Evolutionary conservation across 1,140 invertebrate species (phyloP), one percentile per base, ranked within the genome.

Genomic region (Dryas iulia): DNA sequence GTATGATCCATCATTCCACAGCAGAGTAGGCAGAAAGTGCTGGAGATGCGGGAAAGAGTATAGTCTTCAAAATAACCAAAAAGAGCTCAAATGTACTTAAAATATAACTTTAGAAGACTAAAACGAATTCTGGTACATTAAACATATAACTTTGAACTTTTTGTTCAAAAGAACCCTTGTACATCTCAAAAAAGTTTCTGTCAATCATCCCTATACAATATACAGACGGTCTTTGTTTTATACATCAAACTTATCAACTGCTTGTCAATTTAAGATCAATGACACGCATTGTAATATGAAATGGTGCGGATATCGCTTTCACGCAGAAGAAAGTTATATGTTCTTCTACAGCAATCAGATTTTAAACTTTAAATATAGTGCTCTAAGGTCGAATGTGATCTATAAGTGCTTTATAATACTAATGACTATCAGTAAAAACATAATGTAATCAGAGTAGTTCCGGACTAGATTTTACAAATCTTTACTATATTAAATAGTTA

Each of bases 181-280:
- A 8, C 39, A 47, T 47, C n/a, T 18, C 5, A 21, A n/a, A n/a
- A n/a, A 47, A 21, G 6, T 10, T 39, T 30, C 24, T 59, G 39
- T 66, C 64, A 66, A 56, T 64, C 30, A 35, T 7, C 18, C 2
- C 39, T 47, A 18, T 47, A 30, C 28, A 39, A 54, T 14, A 28
- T 11, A 78, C 58, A 21, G 57, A 75, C 57, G 11, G 24, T 53
- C 70, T 65, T 64, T 76, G 71, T 79, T 77, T 56, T 71, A 23
- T 58, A 69, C 58, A 65, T 30, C 56, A 26, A 69, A 65, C 63
- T 63, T 54, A 65, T 60, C 64, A 68, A 69, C 62, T 72, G 54
- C 58, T 70, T 64, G 62, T 67, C 39, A 63, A 65, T 78, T 58
- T 33, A 47, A 73, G 73, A 78, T 77, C 73, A 78, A 72, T 72